phyloP scores from a whole-genome alignment of 1,140 invertebrate species.

The Pogonus chalceus region DNA sequence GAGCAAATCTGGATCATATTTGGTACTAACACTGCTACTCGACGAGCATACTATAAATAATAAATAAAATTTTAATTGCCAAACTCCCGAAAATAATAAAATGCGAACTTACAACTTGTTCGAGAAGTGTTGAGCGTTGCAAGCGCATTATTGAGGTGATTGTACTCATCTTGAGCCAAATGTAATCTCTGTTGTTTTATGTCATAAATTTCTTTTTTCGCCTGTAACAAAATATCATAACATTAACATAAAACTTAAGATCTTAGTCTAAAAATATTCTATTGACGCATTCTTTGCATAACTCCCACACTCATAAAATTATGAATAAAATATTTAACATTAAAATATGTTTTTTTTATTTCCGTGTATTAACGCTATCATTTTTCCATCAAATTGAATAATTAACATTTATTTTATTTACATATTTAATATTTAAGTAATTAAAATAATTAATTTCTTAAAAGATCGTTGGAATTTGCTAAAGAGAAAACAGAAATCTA shows the following conservation, averaged over 20 bases:
- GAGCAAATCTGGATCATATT: conserved; percentile 88
- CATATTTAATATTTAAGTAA: too few species aligned
- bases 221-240: conserved; percentile 58
- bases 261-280: too few species aligned
- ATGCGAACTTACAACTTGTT: conserved; percentile 65
- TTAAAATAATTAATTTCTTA: too few species aligned
- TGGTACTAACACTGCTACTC: conserved; percentile 77
- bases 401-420: too few species aligned
- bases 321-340: too few species aligned
- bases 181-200: conserved; percentile 88
- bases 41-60: conserved; percentile 73
- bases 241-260: conserved; percentile 18
- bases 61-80: neutral
- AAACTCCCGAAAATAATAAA: neutral
- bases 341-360: too few species aligned
- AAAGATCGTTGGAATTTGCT: too few species aligned
- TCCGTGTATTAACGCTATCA: too few species aligned
- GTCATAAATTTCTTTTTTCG: conserved; percentile 92
- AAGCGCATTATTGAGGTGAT: conserved; percentile 80
- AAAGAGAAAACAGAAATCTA: too few species aligned
- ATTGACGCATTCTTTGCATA: neutral
- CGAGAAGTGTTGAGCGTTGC: conserved; percentile 72
- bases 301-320: too few species aligned
- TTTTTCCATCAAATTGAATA: too few species aligned
- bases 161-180: conserved; percentile 91